Evolutionary conservation across 2,888 invertebrate species (phyloP), one percentile per base, ranked within the genome.

Genomic region (Geophilus truncorum): DNA sequence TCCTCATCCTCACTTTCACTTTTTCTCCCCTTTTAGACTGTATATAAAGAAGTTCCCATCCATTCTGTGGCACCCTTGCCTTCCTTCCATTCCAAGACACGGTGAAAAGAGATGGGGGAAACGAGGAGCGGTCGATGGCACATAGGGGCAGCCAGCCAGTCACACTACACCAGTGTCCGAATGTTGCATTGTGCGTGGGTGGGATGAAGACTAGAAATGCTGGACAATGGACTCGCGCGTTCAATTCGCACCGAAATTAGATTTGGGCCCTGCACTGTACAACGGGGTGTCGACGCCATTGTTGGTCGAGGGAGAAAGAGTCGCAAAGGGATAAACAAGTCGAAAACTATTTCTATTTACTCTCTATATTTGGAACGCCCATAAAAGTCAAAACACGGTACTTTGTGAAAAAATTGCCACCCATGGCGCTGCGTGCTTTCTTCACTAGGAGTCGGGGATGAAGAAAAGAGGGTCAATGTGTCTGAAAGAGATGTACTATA

Each of bases 241-340:
- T 62, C 57, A 62, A 62, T 62, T 62, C 57, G 57, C 57, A 62
- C 57, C 23, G 57, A 62, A 62, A 62, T 62, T 62, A 62, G 57
- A 62, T 62, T 62, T 18, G 21, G 57, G 57, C 18, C 57, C 21
- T 21, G 57, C 57, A 40, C n/a, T n/a, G 40, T 62, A 62, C 57
- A 23, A 62, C 57, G 57, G 57, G 57, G 57, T 62, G 57, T 21
- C 57, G 57, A 10, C 57, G 57, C 57, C 23, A 62, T 62, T 62
- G 57, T 62, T 62, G 57, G n/a, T 21, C 4, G 21, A 18, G 57
- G 57, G 23, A 23, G 57, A 62, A 62, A 62, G 40, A 62, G 21
- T 62, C 57, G 57, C 10, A 62, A 40, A 23, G 10, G 57, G 21
- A 62, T 62, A 62, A 62, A 23, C 57, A 62, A 12, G 40, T 40